A percentile compares a stretch with the other conserved stretches of the same genome.
Evolutionary conservation across 2,797 vertebrate species (phyloP).

Genomic region (Brachymystax lenok): DNA sequence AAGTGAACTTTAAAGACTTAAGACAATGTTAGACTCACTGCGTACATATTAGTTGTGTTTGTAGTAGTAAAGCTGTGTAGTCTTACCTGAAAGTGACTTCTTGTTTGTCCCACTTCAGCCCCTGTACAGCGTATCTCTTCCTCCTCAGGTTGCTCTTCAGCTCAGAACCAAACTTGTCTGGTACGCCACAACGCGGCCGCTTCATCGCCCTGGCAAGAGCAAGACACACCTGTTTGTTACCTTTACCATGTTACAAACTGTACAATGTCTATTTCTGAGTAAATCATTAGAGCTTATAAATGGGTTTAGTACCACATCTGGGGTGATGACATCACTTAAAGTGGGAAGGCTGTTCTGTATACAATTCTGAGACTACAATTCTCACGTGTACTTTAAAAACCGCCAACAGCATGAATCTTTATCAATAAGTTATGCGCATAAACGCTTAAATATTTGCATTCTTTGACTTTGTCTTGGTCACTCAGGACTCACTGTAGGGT

Average conservation of each 20-base stretch:
- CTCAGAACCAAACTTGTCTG: slow-evolving; percentile 88
- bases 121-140: slow-evolving; percentile 88
- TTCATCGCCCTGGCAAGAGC: slow-evolving; percentile 82
- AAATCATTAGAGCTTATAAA: background rate
- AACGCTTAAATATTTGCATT: too few relatives aligned
- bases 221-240: background rate
- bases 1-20: too few relatives aligned
- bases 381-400: too few relatives aligned
- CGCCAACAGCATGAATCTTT: too few relatives aligned
- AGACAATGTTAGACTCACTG: too few relatives aligned
- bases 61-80: background rate
- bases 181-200: slow-evolving; percentile 87
- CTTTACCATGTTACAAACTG: background rate
- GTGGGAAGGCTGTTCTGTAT: too few relatives aligned
- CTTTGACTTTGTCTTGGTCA: background rate
- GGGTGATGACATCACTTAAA: too few relatives aligned
- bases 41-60: background rate
- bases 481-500: slow-evolving; percentile 81
- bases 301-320: background rate
- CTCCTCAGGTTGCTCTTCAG: slow-evolving; percentile 89
- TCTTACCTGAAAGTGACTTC: slow-evolving; percentile 90
- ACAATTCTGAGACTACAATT: too few relatives aligned
- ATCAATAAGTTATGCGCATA: too few relatives aligned
- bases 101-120: slow-evolving; percentile 87
- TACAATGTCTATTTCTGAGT: background rate